Base-by-base conservation (phyloP, 1,140 invertebrate species). In the Anthonomus grandis region DNA sequence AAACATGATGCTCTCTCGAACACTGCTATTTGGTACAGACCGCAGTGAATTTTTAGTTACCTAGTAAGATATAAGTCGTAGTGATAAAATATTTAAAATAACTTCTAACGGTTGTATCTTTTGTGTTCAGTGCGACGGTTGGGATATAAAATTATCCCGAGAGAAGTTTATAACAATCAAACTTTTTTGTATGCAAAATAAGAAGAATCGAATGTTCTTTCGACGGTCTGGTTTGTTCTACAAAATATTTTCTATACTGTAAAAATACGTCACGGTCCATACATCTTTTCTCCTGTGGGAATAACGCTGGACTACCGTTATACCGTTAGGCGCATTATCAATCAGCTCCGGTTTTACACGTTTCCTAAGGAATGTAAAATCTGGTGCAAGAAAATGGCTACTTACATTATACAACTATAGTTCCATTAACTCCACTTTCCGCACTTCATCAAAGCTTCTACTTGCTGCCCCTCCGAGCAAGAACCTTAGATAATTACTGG, bases 341-440 rank as follows among this genome's bases (percentile, higher is more conserved):
- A 53, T 58, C 4, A 53, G 31, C 21, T 41, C 42, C 6, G 41
- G 41, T 44, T 44, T 44, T 44, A 44, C 23, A 9, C 41, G 5
- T 21, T 44, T 44, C 8, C 41, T 39, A 55, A 60, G 48, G 45
- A 63, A 61, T 23, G 59, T 48, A 17, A 44, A 58, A 15, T 51
- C 34, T 17, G 72, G 73, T 19, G 70, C 71, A 39, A 70, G 64
- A 38, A 57, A 25, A 57, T 70, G 70, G 49, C 73, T 70, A 47
- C 60, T 60, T 54, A 65, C 74, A 70, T 61, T 72, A n/a, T n/a
- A n/a, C n/a, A n/a, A n/a, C n/a, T 36, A 70, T 37, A 31, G 75
- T 77, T 22, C 73, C 72, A 37, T 75, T 63, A 19, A 61, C 60
- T 24, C 75, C 75, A 50, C 70, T 57, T 62, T 76, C 74, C 23